Base-by-base conservation (phyloP, 1,140 invertebrate genomes). In the Mactra quadrangularis region DNA sequence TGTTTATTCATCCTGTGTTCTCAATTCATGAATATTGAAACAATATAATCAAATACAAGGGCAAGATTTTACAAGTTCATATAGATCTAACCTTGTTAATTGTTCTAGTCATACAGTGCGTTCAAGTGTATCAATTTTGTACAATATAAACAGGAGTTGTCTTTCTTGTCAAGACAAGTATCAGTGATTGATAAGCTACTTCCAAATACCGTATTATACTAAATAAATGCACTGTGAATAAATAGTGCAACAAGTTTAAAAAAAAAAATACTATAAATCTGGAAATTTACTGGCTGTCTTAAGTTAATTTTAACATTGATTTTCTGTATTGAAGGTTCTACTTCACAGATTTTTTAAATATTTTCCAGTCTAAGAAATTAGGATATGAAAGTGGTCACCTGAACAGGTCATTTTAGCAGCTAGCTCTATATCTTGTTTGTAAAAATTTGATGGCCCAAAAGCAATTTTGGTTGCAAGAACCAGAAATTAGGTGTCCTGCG, bases 151-250 rank as follows among this genome's bases (percentile, higher is more conserved):
- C 45, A 50, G 64, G 64, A 68, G 64, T 68, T 68, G 45, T 41
- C 64, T 68, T 68, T 68, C 64, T 68, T 68, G 64, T 50, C 45
- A 19, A 68, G 41, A 50, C 64, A 68, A 41, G 64, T 25, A 68
- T n/a, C 19, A 41, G 47, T 38, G 35, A 19, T 47, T 55, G 64
- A 68, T 68, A 68, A 68, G 64, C 64, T 31, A 25, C 22, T 68
- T 68, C 64, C 64, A 68, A 68, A 68, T 68, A 68, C 33, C 25
- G 41, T 68, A 68, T 31, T 68, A 17, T 13, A 11, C 41, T 27
- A 47, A 47, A 68, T 68, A 68, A 68, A 25, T 17, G 25, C 41
- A 7, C 35, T 25, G 31, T 3, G 31, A 27, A 27, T 29, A 27
- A 27, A 29, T 53, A n/a, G 50, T 53, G 4, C 4, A 53, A 53